Conservation (phyloP, 1,140 invertebrate species). For the Brachionus angularis region DNA sequence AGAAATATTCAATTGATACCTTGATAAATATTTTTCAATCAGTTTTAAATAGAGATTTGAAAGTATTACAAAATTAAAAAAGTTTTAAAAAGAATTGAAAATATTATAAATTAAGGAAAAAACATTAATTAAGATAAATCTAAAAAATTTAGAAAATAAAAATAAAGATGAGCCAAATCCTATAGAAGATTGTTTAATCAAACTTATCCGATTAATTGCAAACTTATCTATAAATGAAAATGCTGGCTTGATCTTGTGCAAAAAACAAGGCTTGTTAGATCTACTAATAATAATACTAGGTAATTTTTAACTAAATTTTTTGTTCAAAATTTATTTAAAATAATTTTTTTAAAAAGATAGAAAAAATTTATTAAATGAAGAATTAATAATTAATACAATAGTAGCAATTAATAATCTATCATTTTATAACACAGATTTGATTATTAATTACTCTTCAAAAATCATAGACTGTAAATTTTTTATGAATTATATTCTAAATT, state of each 20-base stretch:
- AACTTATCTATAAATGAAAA: slow-evolving; percentile 69
- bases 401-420: slow-evolving; percentile 68
- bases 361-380: slow-evolving; percentile 63
- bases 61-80: too few species aligned
- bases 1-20: slow-evolving; percentile 61
- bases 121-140: too few species aligned
- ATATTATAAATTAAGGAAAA: too few species aligned
- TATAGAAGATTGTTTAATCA: slow-evolving; percentile 55
- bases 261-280: slow-evolving; percentile 57
- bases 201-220: slow-evolving; percentile 68
- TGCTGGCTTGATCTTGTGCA: slow-evolving; percentile 64
- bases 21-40: slow-evolving; percentile 63
- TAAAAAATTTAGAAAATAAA: neutral
- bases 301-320: slow-evolving; percentile 45
- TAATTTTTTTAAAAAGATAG: slow-evolving; percentile 47
- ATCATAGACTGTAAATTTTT: slow-evolving; percentile 53
- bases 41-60: slow-evolving; percentile 61
- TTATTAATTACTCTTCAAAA: slow-evolving; percentile 47
- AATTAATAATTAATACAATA: slow-evolving; percentile 65
- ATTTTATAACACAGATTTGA: slow-evolving; percentile 58
- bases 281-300: slow-evolving; percentile 60
- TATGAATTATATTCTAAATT: slow-evolving; percentile 3
- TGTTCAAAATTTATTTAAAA: slow-evolving; percentile 56
- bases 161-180: neutral
- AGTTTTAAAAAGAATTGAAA: too few species aligned